Percentiles rank a stretch among this genome's conserved stretches.
Evolutionary conservation across 2,888 invertebrate species (phyloP).

Genomic region (Cetonia aurata): DNA sequence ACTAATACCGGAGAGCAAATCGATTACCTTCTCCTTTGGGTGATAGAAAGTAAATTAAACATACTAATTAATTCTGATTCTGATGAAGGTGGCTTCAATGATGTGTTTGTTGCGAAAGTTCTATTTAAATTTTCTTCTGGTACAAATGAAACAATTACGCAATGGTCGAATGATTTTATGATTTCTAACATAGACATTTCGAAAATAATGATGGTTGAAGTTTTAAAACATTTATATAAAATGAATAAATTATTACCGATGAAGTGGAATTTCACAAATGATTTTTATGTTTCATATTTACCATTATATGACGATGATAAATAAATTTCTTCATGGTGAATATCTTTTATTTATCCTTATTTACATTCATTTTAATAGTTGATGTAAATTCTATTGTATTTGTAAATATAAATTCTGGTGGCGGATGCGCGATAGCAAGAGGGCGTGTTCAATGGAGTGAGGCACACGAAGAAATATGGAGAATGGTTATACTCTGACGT

Average conservation of each 20-base stretch:
- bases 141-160: conserved; percentile 66
- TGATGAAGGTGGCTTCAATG: conserved; percentile 62
- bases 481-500: no score
- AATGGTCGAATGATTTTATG: conserved; percentile 70
- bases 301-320: conserved; percentile 45
- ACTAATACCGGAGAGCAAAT: conserved; percentile 63
- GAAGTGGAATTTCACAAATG: conserved; percentile 70
- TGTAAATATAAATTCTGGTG: no score
- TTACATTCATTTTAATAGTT: no score
- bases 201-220: conserved; percentile 71
- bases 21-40: conserved; percentile 72
- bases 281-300: conserved; percentile 73
- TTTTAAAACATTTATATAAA: conserved; percentile 70
- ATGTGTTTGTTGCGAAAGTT: conserved; percentile 70
- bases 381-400: no score
- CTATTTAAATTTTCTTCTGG: conserved; percentile 69
- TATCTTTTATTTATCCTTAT: not conserved
- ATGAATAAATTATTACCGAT: conserved; percentile 71
- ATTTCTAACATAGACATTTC: conserved; percentile 71
- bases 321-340: conserved; percentile 9
- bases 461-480: no score
- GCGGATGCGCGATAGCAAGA: no score
- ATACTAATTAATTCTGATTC: conserved; percentile 62
- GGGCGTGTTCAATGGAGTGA: no score
- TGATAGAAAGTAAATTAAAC: conserved; percentile 73